phyloP scores from a whole-genome alignment of 2,113 vertebrate species.

The Corythaeola cristata region DNA sequence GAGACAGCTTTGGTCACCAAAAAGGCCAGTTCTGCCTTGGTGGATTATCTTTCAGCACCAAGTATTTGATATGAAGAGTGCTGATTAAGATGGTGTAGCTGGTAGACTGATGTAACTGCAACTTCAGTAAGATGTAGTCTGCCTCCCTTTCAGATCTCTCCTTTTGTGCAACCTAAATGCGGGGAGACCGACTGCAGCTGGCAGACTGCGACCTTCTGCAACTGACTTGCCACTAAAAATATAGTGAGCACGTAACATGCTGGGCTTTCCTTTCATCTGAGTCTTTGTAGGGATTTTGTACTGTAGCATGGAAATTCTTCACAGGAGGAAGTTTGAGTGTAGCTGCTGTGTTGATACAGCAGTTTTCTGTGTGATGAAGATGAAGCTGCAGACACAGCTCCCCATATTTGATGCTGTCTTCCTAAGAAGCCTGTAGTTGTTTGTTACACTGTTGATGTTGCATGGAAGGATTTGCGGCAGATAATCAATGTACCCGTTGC shows the following conservation, averaged over 20 bases:
- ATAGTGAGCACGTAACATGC: fast-evolving
- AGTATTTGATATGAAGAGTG: background rate
- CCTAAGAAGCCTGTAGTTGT: background rate
- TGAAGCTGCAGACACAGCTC: background rate
- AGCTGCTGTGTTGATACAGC: background rate
- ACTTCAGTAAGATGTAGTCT: background rate
- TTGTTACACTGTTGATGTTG: background rate
- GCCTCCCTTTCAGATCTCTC: background rate
- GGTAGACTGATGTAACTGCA: background rate
- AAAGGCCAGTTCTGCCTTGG: background rate
- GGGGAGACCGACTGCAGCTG: background rate
- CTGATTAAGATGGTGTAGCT: background rate
- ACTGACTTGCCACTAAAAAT: background rate
- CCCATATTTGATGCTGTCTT: background rate
- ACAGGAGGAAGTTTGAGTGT: background rate
- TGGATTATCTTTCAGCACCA: background rate
- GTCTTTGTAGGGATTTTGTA: background rate
- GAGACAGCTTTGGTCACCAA: background rate
- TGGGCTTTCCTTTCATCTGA: background rate
- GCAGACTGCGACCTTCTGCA: background rate
- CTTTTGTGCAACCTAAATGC: background rate
- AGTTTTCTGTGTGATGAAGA: background rate
- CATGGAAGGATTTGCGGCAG: background rate
- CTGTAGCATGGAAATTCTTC: background rate
- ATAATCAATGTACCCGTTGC: background rate